These are phyloP conservation scores for Homalodisca vitripennis DNA, from an alignment of 1,140 invertebrate genomes.

Conservation along the genomic window DNA sequence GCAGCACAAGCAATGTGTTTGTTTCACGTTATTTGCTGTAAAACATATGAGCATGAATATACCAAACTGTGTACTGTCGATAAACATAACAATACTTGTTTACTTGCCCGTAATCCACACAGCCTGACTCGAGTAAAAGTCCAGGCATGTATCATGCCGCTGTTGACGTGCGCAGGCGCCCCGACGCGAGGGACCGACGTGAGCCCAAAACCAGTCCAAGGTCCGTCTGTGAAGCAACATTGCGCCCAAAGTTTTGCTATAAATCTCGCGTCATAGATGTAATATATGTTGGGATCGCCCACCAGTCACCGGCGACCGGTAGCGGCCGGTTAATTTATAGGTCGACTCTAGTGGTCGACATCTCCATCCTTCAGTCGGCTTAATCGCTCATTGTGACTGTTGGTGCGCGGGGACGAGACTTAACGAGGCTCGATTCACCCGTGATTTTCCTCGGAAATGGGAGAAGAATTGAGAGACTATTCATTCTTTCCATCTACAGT, in stretches of 20 bases:
- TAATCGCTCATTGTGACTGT: not conserved
- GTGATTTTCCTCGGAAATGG: too few species aligned
- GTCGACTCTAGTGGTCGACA: slow-evolving; percentile 21
- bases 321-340: slow-evolving; percentile 3
- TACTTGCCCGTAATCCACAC: not conserved
- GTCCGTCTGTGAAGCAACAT: too few species aligned
- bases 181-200: too few species aligned
- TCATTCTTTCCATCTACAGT: too few species aligned
- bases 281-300: not conserved
- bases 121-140: slow-evolving; percentile 10
- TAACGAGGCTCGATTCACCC: not conserved
- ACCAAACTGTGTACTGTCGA: too few species aligned
- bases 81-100: too few species aligned
- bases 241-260: not conserved
- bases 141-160: not conserved
- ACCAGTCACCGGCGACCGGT: not conserved
- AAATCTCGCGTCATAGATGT: not conserved
- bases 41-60: too few species aligned
- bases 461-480: too few species aligned
- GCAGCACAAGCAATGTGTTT: too few species aligned
- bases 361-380: slow-evolving; percentile 1
- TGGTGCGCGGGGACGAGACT: too few species aligned
- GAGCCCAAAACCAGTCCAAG: slow-evolving; percentile 24
- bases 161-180: too few species aligned
- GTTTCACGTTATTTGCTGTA: too few species aligned